phyloP scores from a whole-genome alignment of 2,113 vertebrate species.

The Chelonoidis abingdonii region DNA sequence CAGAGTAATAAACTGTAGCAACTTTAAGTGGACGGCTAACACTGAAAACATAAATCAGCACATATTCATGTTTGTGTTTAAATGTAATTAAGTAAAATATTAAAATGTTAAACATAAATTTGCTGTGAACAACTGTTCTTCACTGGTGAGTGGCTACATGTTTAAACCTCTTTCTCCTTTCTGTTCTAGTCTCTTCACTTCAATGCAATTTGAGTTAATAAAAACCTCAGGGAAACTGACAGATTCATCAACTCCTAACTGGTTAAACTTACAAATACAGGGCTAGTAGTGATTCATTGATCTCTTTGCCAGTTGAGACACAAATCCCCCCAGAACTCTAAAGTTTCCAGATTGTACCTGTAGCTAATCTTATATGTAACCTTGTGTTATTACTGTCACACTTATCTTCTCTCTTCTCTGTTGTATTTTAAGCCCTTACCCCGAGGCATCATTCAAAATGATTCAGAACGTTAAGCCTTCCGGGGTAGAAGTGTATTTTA shows the following conservation, averaged over 20 bases:
- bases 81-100: constrained; percentile 7
- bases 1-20: constrained; percentile 63
- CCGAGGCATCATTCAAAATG: background rate
- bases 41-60: constrained; percentile 36
- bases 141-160: constrained; percentile 4
- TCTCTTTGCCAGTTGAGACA: background rate
- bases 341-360: background rate
- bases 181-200: background rate
- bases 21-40: constrained; percentile 39
- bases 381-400: background rate
- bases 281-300: background rate
- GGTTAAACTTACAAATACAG: background rate
- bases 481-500: background rate
- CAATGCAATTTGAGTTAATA: background rate
- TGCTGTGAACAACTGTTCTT: background rate
- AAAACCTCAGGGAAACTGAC: background rate
- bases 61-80: background rate
- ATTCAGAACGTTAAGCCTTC: background rate
- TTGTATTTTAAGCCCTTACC: background rate
- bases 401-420: background rate
- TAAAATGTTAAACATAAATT: background rate
- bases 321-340: background rate
- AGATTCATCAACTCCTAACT: background rate
- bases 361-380: background rate
- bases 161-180: background rate